Evolutionary conservation across 2,888 invertebrate genomes (phyloP), one percentile per base, ranked within the genome.

Genomic region (Dicranocentrus wangi): DNA sequence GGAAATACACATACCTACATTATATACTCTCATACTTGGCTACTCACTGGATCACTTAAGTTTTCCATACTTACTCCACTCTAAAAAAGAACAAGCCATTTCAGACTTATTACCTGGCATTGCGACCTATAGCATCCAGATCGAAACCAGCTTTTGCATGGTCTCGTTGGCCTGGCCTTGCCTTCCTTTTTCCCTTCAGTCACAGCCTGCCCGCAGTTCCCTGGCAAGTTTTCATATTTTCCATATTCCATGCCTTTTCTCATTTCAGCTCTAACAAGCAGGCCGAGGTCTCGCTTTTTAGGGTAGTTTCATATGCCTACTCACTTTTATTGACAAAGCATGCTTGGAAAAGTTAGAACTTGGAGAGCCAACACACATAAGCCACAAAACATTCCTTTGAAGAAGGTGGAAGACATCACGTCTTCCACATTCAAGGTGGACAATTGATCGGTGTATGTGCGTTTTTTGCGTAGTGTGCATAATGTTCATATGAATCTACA

Each of bases 151-250:
- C n/a, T n/a, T n/a, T n/a, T n/a, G n/a, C n/a, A n/a, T n/a, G n/a
- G n/a, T n/a, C n/a, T n/a, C n/a, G n/a, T n/a, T 32, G 32, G 32
- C 55, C 58, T 70, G 70, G 70, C 70, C 55, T 70, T 55, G 70
- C 70, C 63, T 63, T 63, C 63, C 63, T 63, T 63, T 60, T 60
- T 60, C 28, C 1, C 63, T 21, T 25, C 58, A 21, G 63, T 5
- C 28, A 28, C 63, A 39, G 60, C 2, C 47, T 47, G 47, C 58
- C n/a, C n/a, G n/a, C 47, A 10, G 28, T 28, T 68, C 68, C 28
- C 53, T 32, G 28, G n/a, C 32, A 68, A 68, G 25, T 27, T 66
- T 66, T 17, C n/a, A 55, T 17, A 25, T 19, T 55, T 17, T 53
- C 17, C 5, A 19, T 63, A 39, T 19, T 21, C 19, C 65, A 5